Conservation (phyloP, 2,113 vertebrate genomes). For the Rhabdomys dilectus region DNA sequence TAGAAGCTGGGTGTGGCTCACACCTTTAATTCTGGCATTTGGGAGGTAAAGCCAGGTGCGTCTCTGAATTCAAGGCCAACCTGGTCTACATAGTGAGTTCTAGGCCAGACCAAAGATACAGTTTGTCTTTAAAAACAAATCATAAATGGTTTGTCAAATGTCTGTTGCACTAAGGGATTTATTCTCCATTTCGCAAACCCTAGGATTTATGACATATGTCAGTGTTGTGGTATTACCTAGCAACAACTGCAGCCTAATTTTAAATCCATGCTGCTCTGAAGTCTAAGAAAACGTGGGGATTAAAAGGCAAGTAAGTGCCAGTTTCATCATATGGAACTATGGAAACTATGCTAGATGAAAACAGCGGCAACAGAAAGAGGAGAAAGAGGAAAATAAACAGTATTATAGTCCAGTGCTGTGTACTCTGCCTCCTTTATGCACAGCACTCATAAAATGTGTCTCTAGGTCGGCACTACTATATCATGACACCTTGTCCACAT, state of each 20-base stretch:
- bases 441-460: not conserved
- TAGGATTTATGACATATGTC: conserved; percentile 29
- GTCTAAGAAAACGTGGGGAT: not conserved
- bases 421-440: not conserved
- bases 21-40: not conserved
- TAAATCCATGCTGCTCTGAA: not conserved
- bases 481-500: not conserved
- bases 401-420: not conserved
- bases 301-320: not conserved
- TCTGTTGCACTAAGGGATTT: not conserved
- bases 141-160: not conserved
- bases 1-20: not conserved
- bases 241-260: conserved; percentile 18
- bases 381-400: not conserved
- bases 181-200: conserved; percentile 40
- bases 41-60: not conserved
- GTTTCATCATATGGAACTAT: not conserved
- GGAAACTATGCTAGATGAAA: not conserved
- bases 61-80: not conserved
- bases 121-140: not conserved
- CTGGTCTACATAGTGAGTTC: not conserved
- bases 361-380: not conserved
- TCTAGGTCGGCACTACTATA: not conserved
- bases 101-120: not conserved
- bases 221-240: conserved; percentile 8